A percentile compares a stretch with the other conserved stretches of the same genome.
Evolutionary conservation across 2,888 invertebrate genomes (phyloP).

Genomic region (Aleiodes alternator): DNA sequence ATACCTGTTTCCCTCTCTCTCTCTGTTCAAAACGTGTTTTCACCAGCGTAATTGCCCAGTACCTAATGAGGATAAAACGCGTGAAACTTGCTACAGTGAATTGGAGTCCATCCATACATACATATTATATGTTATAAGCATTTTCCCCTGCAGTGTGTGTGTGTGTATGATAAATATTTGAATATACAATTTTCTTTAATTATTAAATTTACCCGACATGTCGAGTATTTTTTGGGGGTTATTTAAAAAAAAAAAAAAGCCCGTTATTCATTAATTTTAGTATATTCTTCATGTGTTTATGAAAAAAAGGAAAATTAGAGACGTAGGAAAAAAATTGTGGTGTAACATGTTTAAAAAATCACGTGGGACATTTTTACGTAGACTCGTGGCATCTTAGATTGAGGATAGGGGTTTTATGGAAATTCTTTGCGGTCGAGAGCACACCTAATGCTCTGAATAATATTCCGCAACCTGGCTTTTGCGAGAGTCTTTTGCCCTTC

Average conservation of each 20-base stretch:
- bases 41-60: constrained; percentile 15
- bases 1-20: too few relatives aligned
- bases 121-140: background rate
- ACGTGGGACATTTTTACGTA: constrained; percentile 18
- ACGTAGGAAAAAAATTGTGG: background rate
- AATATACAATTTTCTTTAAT: background rate
- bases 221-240: background rate
- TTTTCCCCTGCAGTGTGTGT: too few relatives aligned
- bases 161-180: background rate
- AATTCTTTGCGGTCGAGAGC: constrained; percentile 68
- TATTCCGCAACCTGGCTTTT: constrained; percentile 68
- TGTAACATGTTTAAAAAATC: constrained; percentile 19
- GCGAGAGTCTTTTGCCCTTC: constrained; percentile 9
- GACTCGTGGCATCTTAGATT: constrained; percentile 63
- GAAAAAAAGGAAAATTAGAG: background rate
- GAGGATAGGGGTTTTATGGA: constrained; percentile 71
- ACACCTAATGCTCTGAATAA: constrained; percentile 72
- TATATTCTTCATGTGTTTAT: background rate
- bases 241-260: too few relatives aligned
- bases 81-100: constrained; percentile 5
- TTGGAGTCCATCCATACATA: constrained; percentile 7
- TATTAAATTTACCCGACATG: background rate
- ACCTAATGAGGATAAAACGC: constrained; percentile 13
- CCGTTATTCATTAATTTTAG: too few relatives aligned
- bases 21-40: background rate